phyloP scores from a whole-genome alignment of 2,888 invertebrate genomes.

The Lucinisca nassula region DNA sequence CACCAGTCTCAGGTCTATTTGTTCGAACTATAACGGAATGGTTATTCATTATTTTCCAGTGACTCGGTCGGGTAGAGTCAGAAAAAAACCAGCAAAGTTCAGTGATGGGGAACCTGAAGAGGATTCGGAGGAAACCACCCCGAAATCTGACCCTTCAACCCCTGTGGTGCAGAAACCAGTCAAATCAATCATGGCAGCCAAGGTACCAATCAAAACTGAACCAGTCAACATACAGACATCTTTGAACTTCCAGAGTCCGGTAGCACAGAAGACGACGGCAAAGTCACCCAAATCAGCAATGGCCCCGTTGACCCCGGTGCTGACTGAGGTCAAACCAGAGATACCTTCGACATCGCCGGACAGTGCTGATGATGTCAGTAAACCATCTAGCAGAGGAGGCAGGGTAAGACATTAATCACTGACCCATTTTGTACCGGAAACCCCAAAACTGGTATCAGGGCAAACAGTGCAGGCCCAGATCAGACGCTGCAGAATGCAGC shows the following conservation, averaged over 20 bases:
- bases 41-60: no score
- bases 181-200: neutral
- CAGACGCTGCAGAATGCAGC: no score
- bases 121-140: slow-evolving; percentile 25
- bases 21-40: no score
- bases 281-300: slow-evolving; percentile 7
- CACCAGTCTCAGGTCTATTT: no score
- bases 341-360: neutral
- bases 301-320: slow-evolving; percentile 34
- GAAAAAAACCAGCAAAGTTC: slow-evolving; percentile 76
- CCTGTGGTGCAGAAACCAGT: neutral
- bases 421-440: no score
- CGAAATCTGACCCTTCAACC: neutral
- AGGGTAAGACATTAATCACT: slow-evolving; percentile 44
- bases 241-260: neutral
- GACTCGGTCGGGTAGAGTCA: slow-evolving; percentile 71
- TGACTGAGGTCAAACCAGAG: slow-evolving; percentile 21
- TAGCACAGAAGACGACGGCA: neutral
- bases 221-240: neutral
- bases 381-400: slow-evolving; percentile 28
- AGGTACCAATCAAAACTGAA: neutral
- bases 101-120: slow-evolving; percentile 34
- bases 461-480: no score
- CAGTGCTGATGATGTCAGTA: slow-evolving; percentile 43
- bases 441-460: no score